Conservation (phyloP, 2,797 vertebrate species). For the Acipenser oxyrinchus region DNA sequence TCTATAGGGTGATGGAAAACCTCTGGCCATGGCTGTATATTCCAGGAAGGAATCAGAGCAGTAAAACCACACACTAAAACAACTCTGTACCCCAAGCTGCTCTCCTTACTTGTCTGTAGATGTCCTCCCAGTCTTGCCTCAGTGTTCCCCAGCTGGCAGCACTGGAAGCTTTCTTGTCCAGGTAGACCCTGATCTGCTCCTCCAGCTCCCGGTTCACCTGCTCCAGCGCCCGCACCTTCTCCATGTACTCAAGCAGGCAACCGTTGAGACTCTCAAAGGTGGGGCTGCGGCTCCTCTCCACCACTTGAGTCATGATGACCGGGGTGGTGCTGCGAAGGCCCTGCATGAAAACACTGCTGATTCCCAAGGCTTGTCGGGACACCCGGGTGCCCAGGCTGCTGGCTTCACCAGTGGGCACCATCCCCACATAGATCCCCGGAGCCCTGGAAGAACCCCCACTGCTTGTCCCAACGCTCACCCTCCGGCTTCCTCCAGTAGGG, state of each 20-base stretch:
- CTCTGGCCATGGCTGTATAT: too few relatives aligned
- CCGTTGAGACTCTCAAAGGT: slow-evolving; percentile 60
- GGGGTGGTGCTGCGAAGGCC: slow-evolving; percentile 71
- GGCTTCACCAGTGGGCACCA: slow-evolving; percentile 42
- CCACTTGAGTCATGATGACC: slow-evolving; percentile 45
- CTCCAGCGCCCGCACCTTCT: slow-evolving; percentile 80
- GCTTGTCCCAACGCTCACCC: slow-evolving; percentile 36
- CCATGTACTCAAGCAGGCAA: slow-evolving; percentile 80
- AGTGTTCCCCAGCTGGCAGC: slow-evolving; percentile 69
- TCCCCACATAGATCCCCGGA: slow-evolving; percentile 60
- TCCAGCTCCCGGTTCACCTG: slow-evolving; percentile 84
- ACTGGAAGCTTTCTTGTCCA: slow-evolving; percentile 71
- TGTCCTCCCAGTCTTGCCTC: slow-evolving; percentile 73
- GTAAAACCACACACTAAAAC: neutral
- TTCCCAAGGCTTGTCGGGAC: slow-evolving; percentile 79
- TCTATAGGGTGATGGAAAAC: too few relatives aligned
- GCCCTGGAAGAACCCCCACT: slow-evolving; percentile 32
- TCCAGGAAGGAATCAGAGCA: neutral
- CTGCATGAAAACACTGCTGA: slow-evolving; percentile 88
- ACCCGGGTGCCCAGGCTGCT: slow-evolving; percentile 70
- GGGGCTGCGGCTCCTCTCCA: slow-evolving; percentile 41
- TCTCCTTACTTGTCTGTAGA: slow-evolving; percentile 76
- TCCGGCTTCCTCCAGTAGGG: slow-evolving; percentile 36
- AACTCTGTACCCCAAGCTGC: neutral
- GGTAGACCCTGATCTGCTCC: slow-evolving; percentile 68